These are phyloP conservation scores for Scolanthus callimorphus DNA, from an alignment of 92 coral and sea anemone species.

Conservation along the genomic window DNA sequence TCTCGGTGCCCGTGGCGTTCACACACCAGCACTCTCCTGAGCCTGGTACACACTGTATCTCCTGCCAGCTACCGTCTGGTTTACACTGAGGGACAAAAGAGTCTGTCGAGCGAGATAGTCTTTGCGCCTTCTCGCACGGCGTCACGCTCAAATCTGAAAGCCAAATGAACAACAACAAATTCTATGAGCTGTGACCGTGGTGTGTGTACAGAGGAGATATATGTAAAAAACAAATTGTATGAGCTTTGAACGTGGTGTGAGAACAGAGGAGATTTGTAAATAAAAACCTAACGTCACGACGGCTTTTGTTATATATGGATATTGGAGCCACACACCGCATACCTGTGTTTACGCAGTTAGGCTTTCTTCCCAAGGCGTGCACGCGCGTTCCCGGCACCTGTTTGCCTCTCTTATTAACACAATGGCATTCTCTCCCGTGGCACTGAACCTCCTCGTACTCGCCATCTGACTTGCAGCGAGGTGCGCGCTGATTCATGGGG, in stretches of 20 bases:
- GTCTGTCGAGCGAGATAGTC: slow-evolving; percentile 14
- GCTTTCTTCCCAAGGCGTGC: slow-evolving; percentile 36
- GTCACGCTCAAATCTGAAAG: slow-evolving; percentile 33
- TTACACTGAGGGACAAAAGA: slow-evolving; percentile 62
- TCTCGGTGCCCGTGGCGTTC: slow-evolving; percentile 52
- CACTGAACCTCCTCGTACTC: slow-evolving; percentile 78
- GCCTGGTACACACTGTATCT: slow-evolving; percentile 66
- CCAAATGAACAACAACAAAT: not conserved
- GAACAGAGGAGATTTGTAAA: too few species aligned
- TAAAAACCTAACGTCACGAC: too few species aligned
- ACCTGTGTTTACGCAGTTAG: slow-evolving; percentile 68
- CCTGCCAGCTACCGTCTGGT: slow-evolving; percentile 86
- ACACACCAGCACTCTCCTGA: slow-evolving; percentile 84
- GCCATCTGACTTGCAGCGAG: slow-evolving; percentile 73
- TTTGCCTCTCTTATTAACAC: slow-evolving; percentile 64
- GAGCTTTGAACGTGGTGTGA: too few species aligned
- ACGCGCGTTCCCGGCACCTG: slow-evolving; percentile 64
- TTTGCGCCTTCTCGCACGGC: slow-evolving; percentile 59
- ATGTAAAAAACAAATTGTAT: too few species aligned
- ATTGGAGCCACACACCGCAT: too few species aligned
- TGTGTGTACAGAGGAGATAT: too few species aligned
- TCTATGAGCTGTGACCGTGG: too few species aligned
- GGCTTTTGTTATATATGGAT: too few species aligned
- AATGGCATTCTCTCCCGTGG: slow-evolving; percentile 64
- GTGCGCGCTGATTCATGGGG: slow-evolving; percentile 46